Base-by-base conservation (phyloP, 2,797 vertebrate species). In the Rhabdophis nuchalis region DNA sequence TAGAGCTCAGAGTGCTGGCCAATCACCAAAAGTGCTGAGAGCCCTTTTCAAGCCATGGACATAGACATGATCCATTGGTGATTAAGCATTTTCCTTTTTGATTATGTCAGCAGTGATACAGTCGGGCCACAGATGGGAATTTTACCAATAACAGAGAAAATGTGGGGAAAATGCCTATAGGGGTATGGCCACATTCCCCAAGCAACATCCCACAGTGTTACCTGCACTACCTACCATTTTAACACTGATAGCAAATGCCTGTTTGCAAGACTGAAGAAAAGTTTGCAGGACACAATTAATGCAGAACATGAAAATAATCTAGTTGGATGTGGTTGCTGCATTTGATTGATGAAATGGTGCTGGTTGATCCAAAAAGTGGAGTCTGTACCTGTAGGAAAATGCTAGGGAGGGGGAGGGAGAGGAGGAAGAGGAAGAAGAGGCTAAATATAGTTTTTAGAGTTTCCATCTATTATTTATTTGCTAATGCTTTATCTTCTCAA, bases 401-500 rank as follows among this genome's bases (percentile, higher is more conserved):
- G 8, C 32, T 36, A 72, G 16, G 12, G 27, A 64, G 12, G 60
- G 29, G 60, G 58, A 60, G 58, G 16, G 5, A 4, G 60, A 29
- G 25, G 58, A 60, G 58, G 58, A 27, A 23, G 23, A 60, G 20
- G 58, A 25, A 23, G 25, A 11, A 5, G 64, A 14, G 57, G 10
- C 1, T 32, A 53, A 85, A 91, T 90, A 54, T 46, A 91, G 85
- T 87, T 92, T 96, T 94, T 94, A 52, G 85, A 94, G 54, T 95
- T 4, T 57, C 13, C 56, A 93, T 68, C 0, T 0, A 50, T 14
- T 93, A 87, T 61, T 68, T 36, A 20, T 90, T 90, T 53, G 60
- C 0, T 57, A 88, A 46, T 0, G 0, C 4, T 87, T n/a, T 0
- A 0, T 90, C 52, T 91, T 91, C 60, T 50, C 0, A 0, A 87